These are phyloP conservation scores for Sphenopsis melanotis DNA, from an alignment of 2,797 vertebrate genomes.

Conservation along the genomic window DNA sequence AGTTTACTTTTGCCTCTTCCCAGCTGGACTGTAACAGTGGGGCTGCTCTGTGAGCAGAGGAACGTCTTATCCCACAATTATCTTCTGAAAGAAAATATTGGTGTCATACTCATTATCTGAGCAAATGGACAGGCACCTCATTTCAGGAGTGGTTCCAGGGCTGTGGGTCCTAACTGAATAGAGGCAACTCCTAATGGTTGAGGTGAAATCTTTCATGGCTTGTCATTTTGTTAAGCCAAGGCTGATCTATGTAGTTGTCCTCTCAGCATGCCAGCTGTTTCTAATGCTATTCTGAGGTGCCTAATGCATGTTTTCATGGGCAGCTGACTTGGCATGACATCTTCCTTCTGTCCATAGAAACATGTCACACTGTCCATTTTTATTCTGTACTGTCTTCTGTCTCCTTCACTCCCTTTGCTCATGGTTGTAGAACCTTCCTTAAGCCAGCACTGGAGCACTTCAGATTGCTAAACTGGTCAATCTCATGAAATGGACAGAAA, in stretches of 20 bases:
- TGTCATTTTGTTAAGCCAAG: background rate
- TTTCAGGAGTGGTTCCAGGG: background rate
- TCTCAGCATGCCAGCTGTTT: background rate
- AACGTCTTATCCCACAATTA: background rate
- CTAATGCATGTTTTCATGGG: fast-evolving
- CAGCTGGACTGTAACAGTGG: background rate
- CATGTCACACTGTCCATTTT: background rate
- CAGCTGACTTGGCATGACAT: background rate
- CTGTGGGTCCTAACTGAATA: background rate
- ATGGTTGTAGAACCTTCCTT: background rate
- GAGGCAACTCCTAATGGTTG: background rate
- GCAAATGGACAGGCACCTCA: background rate
- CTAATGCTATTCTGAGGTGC: background rate
- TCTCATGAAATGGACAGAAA: background rate
- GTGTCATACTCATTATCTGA: background rate
- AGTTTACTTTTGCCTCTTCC: background rate
- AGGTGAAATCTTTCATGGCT: background rate
- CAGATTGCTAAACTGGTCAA: background rate
- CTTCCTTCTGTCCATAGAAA: background rate
- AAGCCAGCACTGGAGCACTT: background rate
- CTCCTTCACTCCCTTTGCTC: background rate
- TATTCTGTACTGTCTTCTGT: background rate
- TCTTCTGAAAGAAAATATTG: background rate
- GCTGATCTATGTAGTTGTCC: background rate
- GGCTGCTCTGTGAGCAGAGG: background rate